These are phyloP conservation scores for Yasuhikotakia modesta DNA, from an alignment of 2,797 vertebrate genomes.

Conservation along the genomic window DNA sequence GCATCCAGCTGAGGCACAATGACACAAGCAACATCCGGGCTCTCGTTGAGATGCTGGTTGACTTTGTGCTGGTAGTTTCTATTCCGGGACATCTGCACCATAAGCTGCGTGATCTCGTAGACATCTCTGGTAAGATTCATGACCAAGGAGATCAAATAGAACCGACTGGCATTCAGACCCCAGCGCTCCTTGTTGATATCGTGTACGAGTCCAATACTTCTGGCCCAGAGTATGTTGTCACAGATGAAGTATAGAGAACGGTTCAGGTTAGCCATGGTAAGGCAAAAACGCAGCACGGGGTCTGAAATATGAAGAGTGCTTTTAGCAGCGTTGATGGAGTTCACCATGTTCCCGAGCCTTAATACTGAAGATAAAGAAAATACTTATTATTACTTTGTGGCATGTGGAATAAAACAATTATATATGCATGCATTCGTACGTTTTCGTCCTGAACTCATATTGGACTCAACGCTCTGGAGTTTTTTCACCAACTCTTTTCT, in stretches of 20 bases:
- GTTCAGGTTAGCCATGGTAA: conserved; percentile 84
- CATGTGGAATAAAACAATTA: background rate
- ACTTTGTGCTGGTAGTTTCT: conserved; percentile 63
- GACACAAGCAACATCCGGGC: conserved; percentile 61
- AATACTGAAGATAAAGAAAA: conserved; percentile 79
- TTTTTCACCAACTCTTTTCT: conserved; percentile 81
- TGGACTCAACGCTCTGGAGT: conserved; percentile 85
- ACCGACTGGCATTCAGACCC: conserved; percentile 79
- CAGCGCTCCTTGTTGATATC: conserved; percentile 81
- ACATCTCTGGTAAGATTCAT: conserved; percentile 82
- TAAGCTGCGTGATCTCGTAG: conserved; percentile 80
- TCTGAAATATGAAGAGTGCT: conserved; percentile 77
- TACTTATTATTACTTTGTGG: background rate
- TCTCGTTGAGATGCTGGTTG: conserved; percentile 58
- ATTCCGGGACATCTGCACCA: conserved; percentile 73
- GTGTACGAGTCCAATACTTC: conserved; percentile 75
- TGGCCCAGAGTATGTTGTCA: conserved; percentile 86
- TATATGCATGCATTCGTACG: conserved; percentile 80
- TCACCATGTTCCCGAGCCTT: conserved; percentile 87
- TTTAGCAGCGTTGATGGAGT: conserved; percentile 83
- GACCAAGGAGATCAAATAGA: conserved; percentile 83
- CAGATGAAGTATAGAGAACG: conserved; percentile 88
- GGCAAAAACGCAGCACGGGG: conserved; percentile 81
- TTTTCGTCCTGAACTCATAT: conserved; percentile 91
- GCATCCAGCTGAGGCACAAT: conserved; percentile 74